Evolutionary conservation across 2,888 invertebrate species (phyloP).

Genomic region (Calliopum simillimum): DNA sequence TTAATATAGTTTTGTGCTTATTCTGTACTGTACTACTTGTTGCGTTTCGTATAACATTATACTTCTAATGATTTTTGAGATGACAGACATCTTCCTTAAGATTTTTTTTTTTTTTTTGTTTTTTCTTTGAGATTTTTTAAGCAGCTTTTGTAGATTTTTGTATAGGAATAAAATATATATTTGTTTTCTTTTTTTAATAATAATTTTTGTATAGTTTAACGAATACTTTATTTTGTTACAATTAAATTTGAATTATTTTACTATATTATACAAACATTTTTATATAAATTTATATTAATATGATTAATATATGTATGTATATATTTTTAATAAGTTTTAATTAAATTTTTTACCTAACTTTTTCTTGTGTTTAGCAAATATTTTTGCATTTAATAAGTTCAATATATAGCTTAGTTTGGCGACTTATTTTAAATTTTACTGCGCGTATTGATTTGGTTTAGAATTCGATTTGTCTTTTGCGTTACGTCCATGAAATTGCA

Average conservation of each 20-base stretch:
- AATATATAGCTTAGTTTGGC: neutral
- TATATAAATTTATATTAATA: neutral
- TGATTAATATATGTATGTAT: neutral
- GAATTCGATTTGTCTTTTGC: constrained; percentile 30
- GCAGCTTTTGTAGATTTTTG: constrained; percentile 1
- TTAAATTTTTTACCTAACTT: constrained; percentile 21
- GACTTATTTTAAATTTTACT: constrained; percentile 16
- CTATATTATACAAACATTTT: neutral
- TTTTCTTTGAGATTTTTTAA: neutral
- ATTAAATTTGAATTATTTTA: constrained; percentile 35
- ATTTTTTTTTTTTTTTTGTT: neutral
- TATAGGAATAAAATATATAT: constrained; percentile 32
- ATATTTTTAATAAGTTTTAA: constrained; percentile 12
- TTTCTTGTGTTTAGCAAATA: neutral
- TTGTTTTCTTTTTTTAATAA: constrained; percentile 27
- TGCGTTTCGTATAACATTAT: neutral
- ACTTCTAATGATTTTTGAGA: too few relatives aligned
- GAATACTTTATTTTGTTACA: constrained; percentile 36
- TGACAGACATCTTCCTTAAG: too few relatives aligned
- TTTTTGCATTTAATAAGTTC: neutral
- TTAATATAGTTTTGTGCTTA: constrained; percentile 10
- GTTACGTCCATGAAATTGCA: neutral
- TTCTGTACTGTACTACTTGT: neutral
- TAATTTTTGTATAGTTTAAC: constrained; percentile 6
- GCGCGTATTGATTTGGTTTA: neutral